Evolutionary conservation across 1,140 invertebrate species (phyloP), one percentile per base, ranked within the genome.

Genomic region (Drosophila funebris): DNA sequence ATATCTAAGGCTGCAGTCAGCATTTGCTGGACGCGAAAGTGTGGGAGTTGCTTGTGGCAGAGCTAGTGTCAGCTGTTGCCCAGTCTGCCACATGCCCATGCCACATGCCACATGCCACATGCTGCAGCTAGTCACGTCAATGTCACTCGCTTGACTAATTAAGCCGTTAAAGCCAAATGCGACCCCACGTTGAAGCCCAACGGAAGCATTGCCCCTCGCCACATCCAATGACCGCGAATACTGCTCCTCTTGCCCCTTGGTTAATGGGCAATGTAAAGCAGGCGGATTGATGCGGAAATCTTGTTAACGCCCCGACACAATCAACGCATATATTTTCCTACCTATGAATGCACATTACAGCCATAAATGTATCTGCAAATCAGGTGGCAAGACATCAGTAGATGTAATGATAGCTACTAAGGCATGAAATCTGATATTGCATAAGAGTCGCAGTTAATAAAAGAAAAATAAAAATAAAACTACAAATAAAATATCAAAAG

Each of bases 391-490:
- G 18, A 27, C 29, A 41, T 37, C 68, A 63, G n/a, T 27, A 85
- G 82, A 72, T 85, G 83, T 75, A 76, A 84, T 84, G 81, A 82
- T 82, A 75, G 50, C 68, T 56, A 67, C 69, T 76, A 87, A 84
- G 80, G 76, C 79, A 71, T 68, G 57, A 84, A 78, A 84, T 79
- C 67, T 64, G 46, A 46, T 61, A 71, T 87, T 87, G 76, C 77
- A 81, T 79, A 87, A 84, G 24, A 66, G 52, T 24, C 27, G n/a
- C 41, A 27, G 44, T 39, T 29, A 46, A 66, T 33, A 66, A 39
- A 62, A 50, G 48, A 53, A 50, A 60, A 50, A 44, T 50, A 64
- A 71, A 22, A 33, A 48, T 48, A 36, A 66, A 36, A n/a, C n/a
- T n/a, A n/a, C n/a, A n/a, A 56, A 64, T 44, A 54, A 50, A 29